Evolutionary conservation across 2,888 invertebrate genomes (phyloP).

Genomic region (Idaea biselata): DNA sequence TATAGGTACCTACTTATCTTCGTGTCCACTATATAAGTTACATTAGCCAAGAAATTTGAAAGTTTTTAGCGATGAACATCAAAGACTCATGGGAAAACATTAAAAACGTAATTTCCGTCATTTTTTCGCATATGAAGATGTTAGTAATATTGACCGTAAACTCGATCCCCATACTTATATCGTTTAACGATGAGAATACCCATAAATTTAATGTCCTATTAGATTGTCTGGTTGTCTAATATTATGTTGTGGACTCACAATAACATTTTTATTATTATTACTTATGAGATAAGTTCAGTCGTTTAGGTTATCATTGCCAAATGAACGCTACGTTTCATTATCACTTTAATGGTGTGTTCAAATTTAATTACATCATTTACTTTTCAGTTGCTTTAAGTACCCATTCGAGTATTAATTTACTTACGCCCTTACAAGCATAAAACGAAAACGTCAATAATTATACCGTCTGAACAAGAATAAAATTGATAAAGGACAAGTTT

Average conservation of each 20-base stretch:
- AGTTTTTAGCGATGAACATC: too few relatives aligned
- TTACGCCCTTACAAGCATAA: background rate
- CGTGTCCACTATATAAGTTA: too few relatives aligned
- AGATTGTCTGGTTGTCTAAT: constrained; percentile 46
- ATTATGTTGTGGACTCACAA: constrained; percentile 40
- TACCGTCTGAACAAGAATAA: background rate
- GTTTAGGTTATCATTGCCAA: constrained; percentile 38
- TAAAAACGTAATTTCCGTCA: background rate
- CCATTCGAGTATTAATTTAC: constrained; percentile 8
- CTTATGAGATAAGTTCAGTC: constrained; percentile 44
- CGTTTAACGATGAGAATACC: constrained; percentile 53
- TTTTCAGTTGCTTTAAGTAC: constrained; percentile 4
- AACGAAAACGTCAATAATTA: background rate
- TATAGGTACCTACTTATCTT: too few relatives aligned
- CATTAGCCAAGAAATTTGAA: too few relatives aligned
- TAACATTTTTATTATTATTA: constrained; percentile 58
- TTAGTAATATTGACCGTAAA: constrained; percentile 50
- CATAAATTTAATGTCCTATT: constrained; percentile 66
- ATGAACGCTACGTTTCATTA: constrained; percentile 37
- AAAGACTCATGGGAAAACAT: too few relatives aligned
- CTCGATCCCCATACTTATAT: constrained; percentile 26
- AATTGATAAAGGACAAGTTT: background rate
- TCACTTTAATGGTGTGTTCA: constrained; percentile 16
- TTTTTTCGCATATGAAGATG: background rate
- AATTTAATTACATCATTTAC: constrained; percentile 14